These are phyloP conservation scores for Stictocephala bisonia DNA, from an alignment of 2,888 invertebrate species.

Conservation along the genomic window DNA sequence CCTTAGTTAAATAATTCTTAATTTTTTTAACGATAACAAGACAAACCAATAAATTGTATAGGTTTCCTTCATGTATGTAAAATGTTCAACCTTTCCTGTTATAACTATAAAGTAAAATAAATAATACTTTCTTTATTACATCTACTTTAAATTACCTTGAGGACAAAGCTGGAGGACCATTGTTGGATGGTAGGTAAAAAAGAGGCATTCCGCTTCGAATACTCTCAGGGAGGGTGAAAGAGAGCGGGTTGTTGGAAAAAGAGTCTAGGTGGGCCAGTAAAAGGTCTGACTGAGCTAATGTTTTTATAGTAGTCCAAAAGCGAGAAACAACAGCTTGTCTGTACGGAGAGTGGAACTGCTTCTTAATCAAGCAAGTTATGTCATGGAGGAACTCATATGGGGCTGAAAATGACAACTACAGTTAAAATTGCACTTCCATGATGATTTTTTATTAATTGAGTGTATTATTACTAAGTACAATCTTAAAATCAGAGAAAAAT, in stretches of 20 bases:
- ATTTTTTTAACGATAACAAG: too few species aligned
- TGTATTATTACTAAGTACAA: too few species aligned
- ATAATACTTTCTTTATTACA: too few species aligned
- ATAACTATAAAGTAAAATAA: too few species aligned
- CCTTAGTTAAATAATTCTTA: too few species aligned
- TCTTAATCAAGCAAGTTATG: slow-evolving; percentile 74
- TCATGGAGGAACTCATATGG: slow-evolving; percentile 81
- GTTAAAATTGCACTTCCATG: slow-evolving; percentile 27
- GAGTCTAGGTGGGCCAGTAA: slow-evolving; percentile 78
- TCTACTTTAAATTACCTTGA: slow-evolving; percentile 64
- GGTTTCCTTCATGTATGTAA: too few species aligned
- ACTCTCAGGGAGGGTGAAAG: slow-evolving; percentile 77
- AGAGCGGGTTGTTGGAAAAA: slow-evolving; percentile 70
- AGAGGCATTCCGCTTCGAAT: slow-evolving; percentile 77
- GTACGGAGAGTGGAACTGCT: slow-evolving; percentile 73
- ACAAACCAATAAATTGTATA: too few species aligned
- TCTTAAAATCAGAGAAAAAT: too few species aligned
- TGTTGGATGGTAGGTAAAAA: slow-evolving; percentile 69
- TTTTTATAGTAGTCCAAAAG: slow-evolving; percentile 74
- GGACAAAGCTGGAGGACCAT: slow-evolving; percentile 64
- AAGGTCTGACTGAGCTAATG: slow-evolving; percentile 74
- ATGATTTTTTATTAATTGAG: too few species aligned
- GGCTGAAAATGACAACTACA: slow-evolving; percentile 63
- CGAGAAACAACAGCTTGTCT: slow-evolving; percentile 74
- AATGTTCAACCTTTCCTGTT: too few species aligned